Evolutionary conservation across 2,888 invertebrate species (phyloP), one percentile per base, ranked within the genome.

Genomic region (Cataglyphis albicans): DNA sequence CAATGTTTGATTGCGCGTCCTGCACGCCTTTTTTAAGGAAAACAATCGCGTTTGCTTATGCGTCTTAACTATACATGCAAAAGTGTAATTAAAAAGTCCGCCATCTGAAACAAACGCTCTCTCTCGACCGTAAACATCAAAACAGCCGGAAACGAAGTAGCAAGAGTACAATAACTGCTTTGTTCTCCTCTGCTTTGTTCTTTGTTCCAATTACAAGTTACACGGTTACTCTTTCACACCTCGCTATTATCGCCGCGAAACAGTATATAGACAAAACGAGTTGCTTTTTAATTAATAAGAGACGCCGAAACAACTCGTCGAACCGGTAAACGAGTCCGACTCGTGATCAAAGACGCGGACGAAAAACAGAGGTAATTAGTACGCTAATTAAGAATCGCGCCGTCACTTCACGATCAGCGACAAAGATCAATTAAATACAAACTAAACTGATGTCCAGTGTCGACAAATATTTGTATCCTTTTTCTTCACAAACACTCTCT

Each of bases 211-310:
- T 87, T 81, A 83, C 61, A 63, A 76, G 68, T 82, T 68, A 75
- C 68, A 68, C 48, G 25, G 74, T 78, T 64, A 84, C 81, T 78
- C 81, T 48, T 84, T 85, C 73, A 70, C 44, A 65, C 48, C 52
- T 32, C 64, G 35, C 32, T 44, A n/a, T 7, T 52, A 57, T 32
- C 76, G 48, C 38, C 10, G n/a, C 48, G 80, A 12, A 59, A 29
- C 72, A 9, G 15, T 38, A 29, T 29, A 38, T 44, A 72, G 65
- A 74, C 48, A 70, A 81, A 75, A 78, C 59, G 70, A 48, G 67
- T 81, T 48, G 59, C 74, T 76, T 78, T 87, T 85, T 87, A 87
- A 87, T 87, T 87, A 87, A 87, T 85, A 87, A 81, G 57, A 72
- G 65, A 32, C 68, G 7, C 52, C 41, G 21, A 68, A 59, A 82